Evolutionary conservation across 1,140 invertebrate genomes (phyloP), one percentile per base, ranked within the genome.

Genomic region (Drosophila sturtevanti): DNA sequence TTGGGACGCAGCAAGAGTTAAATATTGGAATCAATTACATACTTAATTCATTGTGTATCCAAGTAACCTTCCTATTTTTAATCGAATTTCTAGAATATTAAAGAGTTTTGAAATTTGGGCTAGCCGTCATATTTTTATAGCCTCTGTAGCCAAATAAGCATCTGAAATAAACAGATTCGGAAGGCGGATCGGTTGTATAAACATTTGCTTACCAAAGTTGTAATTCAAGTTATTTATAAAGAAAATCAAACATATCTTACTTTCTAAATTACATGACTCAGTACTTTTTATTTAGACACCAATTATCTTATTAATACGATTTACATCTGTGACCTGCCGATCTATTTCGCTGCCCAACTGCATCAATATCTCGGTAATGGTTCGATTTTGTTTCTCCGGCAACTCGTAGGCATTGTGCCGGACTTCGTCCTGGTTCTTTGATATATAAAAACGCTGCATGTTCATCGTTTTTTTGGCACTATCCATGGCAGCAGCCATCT

Each of bases 281-380:
- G 38, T 27, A 21, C 2, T 14, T 21, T 27, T 35, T 12, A 37
- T 22, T 81, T 71, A 91, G 9, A 81, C 51, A 7, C 86, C 86
- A 27, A 91, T 63, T 34, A 90, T 77, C 41, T 91, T 90, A 54
- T 91, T 91, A 11, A 91, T 91, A 18, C 90, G 89, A 66, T 91
- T 91, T 0, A 90, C 72, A 70, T 91, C 90, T 14, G 70, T 79
- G 21, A 91, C 81, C 72, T 91, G 90, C 1, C 74, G 77, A 69
- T 90, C 74, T 18, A 91, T 90, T 67, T 91, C 90, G 7, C 48
- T 55, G 22, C 72, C 71, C 61, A 92, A 66, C 54, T 92, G 77
- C 5, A 72, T 77, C 0, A 92, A 60, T 22, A 92, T 87, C 21
- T 92, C 91, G 11, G 79, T 91, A 1, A 92, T 92, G 18, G 85